Evolutionary conservation across 2,888 invertebrate species (phyloP), one percentile per base, ranked within the genome.

Genomic region (Hypolimnas misippus): DNA sequence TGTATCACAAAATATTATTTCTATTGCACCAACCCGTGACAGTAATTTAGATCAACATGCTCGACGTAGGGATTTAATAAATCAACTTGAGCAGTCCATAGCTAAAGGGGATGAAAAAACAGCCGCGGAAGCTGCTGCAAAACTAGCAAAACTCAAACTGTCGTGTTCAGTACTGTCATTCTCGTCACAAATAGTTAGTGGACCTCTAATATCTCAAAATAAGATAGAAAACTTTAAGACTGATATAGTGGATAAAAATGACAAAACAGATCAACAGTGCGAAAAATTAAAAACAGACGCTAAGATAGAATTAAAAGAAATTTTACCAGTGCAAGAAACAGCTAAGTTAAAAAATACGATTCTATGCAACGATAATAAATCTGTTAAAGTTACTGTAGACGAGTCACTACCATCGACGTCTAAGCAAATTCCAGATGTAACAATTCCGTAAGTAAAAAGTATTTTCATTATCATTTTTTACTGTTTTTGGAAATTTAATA

Each of bases 1-100:
- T 33, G 51, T 44, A 55, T 51, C 55, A 29, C 35, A 10, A 51
- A 54, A 50, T 50, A 65, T 60, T 40, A 58, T 66, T 38, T 16
- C 21, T n/a, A 52, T n/a, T 60, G 33, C 33, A 33, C 10, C 14
- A 14, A 10, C 56, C 21, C 19, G 7, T 62, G 56, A 69, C n/a
- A 66, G 72, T 16, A 73, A 71, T 50, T 59, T 74, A 42, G 78
- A 84, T 65, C 82, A 84, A 49, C 87, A 89, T 70, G 76, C 79
- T 10, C 81, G 77, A 70, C 84, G 88, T 19, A 81, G 90, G 67
- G 80, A 86, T 60, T 77, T 96, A 68, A 89, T 97, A 71, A 93
- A 93, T 78, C 93, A 95, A 81, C 87, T 97, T 57, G 97, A 97
- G 83, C 93, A 93, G 59, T 95, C 97, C 1, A 97, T 97, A 73